Evolutionary conservation across 2,797 vertebrate species (phyloP), one percentile per base, ranked within the genome.

Genomic region (Anabas testudineus): DNA sequence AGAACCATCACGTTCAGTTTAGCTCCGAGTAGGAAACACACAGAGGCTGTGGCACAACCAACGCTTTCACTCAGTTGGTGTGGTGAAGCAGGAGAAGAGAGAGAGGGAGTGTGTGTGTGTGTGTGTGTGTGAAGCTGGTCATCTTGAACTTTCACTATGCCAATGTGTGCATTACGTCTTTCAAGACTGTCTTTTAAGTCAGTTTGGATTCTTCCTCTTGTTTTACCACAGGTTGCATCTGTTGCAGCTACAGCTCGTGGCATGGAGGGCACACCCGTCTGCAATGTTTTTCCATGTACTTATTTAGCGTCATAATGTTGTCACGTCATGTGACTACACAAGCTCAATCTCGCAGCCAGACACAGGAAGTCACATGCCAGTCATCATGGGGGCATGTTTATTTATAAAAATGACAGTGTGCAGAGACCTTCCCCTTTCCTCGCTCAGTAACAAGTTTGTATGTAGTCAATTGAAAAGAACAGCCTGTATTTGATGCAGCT

Each of bases 351-450:
- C 61, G 28, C 78, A 88, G 85, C 81, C 83, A 90, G 87, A 93
- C 78, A 86, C 82, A 88, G 89, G 86, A 91, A 89, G 80, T 94
- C 93, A 95, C 93, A 93, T 92, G 91, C 78, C 80, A 82, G 82
- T 84, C 84, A 88, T 92, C 90, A 91, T 62, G 71, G 85, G 85
- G 76, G 34, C 55, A 80, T 58, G 80, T 85, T 87, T 92, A 91
- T 94, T 92, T 92, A 87, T 90, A 91, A 79, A 79, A 72, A 75
- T 71, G 71, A 85, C 74, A 85, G 75, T 34, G 76, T 82, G 68
- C 68, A 71, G 59, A 60, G 73, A 78, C 60, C 84, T 74, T 86
- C 74, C 82, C 21, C 34, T 49, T 60, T 45, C 34, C 51, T 65
- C 43, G n/a, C 32, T 32, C 56, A 7, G 22, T 39, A 46, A 71